A percentile compares a stretch with the other conserved stretches of the same genome.
phyloP scores from a whole-genome alignment of 2,888 invertebrate genomes.

The Drosophila aldrichi region DNA sequence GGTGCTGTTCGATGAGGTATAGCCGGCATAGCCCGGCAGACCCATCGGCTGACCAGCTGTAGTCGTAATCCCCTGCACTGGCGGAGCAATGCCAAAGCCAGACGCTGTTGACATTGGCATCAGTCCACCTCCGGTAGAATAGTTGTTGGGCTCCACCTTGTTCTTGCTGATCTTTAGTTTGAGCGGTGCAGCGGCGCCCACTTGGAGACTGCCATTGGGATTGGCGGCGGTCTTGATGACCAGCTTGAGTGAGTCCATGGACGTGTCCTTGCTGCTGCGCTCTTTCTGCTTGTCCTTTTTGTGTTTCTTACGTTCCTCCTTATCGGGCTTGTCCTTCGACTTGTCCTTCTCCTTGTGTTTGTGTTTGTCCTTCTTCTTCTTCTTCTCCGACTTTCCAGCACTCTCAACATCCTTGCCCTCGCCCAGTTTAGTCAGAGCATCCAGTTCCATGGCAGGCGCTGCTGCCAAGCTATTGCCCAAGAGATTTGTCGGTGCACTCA shows the following conservation, averaged over 20 bases:
- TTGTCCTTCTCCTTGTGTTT: conserved; percentile 93
- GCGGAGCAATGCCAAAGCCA: conserved; percentile 40
- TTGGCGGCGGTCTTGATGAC: conserved; percentile 90
- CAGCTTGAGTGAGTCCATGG: conserved; percentile 86
- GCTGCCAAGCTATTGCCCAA: conserved; percentile 9
- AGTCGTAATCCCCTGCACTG: conserved; percentile 18
- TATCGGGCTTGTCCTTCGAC: conserved; percentile 88
- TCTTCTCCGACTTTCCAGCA: conserved; percentile 84
- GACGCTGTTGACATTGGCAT: conserved; percentile 30
- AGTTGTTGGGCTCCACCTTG: conserved; percentile 87
- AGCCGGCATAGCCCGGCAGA: conserved; percentile 8
- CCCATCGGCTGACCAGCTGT: conserved; percentile 3
- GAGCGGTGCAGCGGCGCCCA: conserved; percentile 84
- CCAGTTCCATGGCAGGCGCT: conserved; percentile 48
- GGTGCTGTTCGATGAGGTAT: conserved; percentile 30
- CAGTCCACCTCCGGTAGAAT: conserved; percentile 47
- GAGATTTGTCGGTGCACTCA: conserved; percentile 26
- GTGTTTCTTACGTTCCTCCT: conserved; percentile 90
- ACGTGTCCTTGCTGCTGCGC: conserved; percentile 61
- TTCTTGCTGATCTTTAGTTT: conserved; percentile 94
- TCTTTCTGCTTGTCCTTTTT: conserved; percentile 88
- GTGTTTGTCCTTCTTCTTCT: conserved; percentile 92
- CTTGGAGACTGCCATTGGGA: conserved; percentile 58
- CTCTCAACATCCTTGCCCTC: conserved; percentile 57
- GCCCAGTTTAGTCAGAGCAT: conserved; percentile 53